Base-by-base conservation (phyloP, 2,888 invertebrate species). In the Parasteatoda lunata region DNA sequence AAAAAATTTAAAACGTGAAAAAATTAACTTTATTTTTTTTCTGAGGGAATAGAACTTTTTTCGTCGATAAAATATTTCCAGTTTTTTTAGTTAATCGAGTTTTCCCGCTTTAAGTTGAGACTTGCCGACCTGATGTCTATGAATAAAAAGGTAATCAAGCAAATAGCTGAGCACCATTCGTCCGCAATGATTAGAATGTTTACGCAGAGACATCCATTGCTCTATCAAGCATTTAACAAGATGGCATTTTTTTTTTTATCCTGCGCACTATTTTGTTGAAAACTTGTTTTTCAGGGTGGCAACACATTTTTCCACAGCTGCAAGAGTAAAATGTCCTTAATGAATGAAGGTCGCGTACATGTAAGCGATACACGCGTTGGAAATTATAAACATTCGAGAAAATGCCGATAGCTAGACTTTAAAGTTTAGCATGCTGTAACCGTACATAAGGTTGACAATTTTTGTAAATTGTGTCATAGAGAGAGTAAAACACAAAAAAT, bases 321-420 rank as follows among this genome's bases (percentile, higher is more conserved):
- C 75, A 15, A 48, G 13, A n/a, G 65, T 54, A 54, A 73, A 73
- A 51, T 65, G 65, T 70, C 80, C 68, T 75, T 81, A 81, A 81
- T 75, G 81, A 81, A 52, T 54, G 75, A 81, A 81, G 81, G 81
- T 81, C 81, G 81, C 47, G 81, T 81, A 81, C 68, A 81, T 75
- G 81, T 81, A 81, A 47, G 30, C 47, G 11, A 15, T 47, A 49
- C 69, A 69, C 81, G 81, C 75, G 81, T 48, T 73, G 45, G n/a
- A 72, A 80, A 73, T 80, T 73, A 73, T 49, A 72, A 80, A 72
- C 72, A 72, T 72, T 75, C 68, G 30, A 45, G 59, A 68, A 51
- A 72, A 15, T 65, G 45, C 76, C 76, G 66, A 64, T 7, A 65
- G 76, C 65, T 66, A 77, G 48, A 13, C 11, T 59, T 59, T 4